A percentile compares a stretch with the other conserved stretches of the same genome.
Evolutionary conservation across 2,113 vertebrate species (phyloP).

Genomic region (Delphinus delphis): DNA sequence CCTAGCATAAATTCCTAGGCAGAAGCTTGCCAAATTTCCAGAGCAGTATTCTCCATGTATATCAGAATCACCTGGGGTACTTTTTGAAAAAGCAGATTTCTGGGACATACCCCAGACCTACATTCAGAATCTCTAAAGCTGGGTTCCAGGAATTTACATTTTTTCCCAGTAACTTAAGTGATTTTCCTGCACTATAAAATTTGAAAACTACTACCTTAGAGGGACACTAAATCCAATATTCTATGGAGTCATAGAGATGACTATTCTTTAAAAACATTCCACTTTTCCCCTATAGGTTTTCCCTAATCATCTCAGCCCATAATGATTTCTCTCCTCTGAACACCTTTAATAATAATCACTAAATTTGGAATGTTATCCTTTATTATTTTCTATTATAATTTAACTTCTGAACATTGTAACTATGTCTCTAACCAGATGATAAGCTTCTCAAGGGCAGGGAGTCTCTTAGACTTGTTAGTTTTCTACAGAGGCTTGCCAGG

Average conservation of each 20-base stretch:
- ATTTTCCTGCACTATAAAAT: slow-evolving; percentile 15
- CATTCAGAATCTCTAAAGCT: background rate
- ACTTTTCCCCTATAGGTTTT: background rate
- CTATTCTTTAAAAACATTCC: background rate
- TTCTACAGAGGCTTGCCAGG: background rate
- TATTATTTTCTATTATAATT: slow-evolving; percentile 8
- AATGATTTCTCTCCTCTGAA: background rate
- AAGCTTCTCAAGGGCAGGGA: background rate
- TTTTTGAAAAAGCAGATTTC: background rate
- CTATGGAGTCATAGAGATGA: background rate
- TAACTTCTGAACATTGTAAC: background rate
- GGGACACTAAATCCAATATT: background rate
- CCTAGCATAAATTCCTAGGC: background rate
- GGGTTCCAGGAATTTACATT: background rate
- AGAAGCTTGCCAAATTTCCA: background rate
- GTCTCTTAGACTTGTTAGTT: background rate
- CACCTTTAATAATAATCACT: background rate
- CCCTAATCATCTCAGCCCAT: background rate
- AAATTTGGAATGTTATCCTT: background rate
- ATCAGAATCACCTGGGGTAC: background rate
- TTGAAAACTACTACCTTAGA: background rate
- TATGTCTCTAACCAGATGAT: slow-evolving; percentile 14
- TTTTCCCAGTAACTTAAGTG: background rate
- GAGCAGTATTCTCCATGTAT: background rate
- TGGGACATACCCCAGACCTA: background rate